These are phyloP conservation scores for Artibeus jamaicensis DNA, from an alignment of 2,797 vertebrate genomes.

Conservation along the genomic window DNA sequence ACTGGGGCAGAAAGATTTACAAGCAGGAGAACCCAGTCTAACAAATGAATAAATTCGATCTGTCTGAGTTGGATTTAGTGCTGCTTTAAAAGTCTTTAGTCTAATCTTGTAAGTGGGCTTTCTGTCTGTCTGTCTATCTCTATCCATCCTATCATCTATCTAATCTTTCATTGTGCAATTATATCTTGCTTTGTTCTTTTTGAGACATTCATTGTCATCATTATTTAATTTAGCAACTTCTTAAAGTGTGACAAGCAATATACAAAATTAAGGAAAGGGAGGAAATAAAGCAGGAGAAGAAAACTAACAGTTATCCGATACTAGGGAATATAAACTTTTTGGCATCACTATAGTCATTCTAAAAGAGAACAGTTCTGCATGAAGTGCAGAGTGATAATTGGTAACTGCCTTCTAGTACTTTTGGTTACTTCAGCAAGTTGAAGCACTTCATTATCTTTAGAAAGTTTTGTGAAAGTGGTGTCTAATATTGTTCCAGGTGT, in stretches of 20 bases:
- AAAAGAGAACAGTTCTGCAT: background rate
- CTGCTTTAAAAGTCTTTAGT: background rate
- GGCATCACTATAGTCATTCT: background rate
- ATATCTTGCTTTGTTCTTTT: background rate
- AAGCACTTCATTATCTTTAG: background rate
- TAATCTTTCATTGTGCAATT: background rate
- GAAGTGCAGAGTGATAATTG: background rate
- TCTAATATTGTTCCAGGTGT: background rate
- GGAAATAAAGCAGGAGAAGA: background rate
- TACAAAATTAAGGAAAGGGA: background rate
- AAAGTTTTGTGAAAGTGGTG: background rate
- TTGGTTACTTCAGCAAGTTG: background rate
- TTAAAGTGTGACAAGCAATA: background rate
- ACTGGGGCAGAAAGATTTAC: background rate
- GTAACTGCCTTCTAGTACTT: background rate
- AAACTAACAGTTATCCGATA: background rate
- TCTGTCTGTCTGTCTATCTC: background rate
- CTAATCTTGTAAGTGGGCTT: background rate
- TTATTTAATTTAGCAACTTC: background rate
- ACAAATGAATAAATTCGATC: slow-evolving; percentile 1
- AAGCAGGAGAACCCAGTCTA: background rate
- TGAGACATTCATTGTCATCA: background rate
- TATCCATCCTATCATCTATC: background rate
- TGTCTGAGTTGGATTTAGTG: background rate
- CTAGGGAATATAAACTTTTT: background rate